phyloP scores from a whole-genome alignment of 2,113 vertebrate species.

The Otus sunia region DNA sequence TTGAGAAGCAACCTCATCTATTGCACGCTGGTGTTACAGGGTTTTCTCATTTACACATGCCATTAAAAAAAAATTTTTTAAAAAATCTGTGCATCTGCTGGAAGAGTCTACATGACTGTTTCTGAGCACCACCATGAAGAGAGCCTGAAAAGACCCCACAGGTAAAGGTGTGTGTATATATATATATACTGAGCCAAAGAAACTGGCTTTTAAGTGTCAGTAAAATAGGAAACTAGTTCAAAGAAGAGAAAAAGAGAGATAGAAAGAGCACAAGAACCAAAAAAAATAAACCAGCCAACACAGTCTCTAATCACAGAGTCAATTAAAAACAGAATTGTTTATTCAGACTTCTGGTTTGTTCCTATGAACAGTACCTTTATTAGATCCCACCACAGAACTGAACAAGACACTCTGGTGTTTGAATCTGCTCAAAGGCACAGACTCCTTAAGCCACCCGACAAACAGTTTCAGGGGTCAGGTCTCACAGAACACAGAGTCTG shows the following conservation, averaged over 20 bases:
- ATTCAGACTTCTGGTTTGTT: not conserved
- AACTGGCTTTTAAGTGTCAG: not conserved
- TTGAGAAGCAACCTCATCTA: not conserved
- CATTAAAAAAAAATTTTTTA: not conserved
- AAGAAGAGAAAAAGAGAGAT: not conserved
- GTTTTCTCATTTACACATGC: not conserved
- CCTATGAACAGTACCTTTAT: not conserved
- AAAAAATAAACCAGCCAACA: not conserved
- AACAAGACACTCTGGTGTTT: not conserved
- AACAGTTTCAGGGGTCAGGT: not conserved
- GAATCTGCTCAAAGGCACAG: not conserved
- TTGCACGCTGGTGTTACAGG: not conserved
- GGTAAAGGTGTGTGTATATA: not conserved
- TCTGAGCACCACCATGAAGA: not conserved
- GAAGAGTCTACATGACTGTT: not conserved
- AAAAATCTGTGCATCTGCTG: not conserved
- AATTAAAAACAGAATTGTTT: not conserved
- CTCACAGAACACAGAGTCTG: not conserved
- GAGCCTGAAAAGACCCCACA: not conserved
- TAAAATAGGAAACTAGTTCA: not conserved
- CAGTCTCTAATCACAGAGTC: not conserved
- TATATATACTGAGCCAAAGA: not conserved
- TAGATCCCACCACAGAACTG: not conserved
- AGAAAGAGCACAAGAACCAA: not conserved
- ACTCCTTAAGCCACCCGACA: not conserved